Conservation (phyloP, 2,888 invertebrate species). For the Lamellibrachia columna region DNA sequence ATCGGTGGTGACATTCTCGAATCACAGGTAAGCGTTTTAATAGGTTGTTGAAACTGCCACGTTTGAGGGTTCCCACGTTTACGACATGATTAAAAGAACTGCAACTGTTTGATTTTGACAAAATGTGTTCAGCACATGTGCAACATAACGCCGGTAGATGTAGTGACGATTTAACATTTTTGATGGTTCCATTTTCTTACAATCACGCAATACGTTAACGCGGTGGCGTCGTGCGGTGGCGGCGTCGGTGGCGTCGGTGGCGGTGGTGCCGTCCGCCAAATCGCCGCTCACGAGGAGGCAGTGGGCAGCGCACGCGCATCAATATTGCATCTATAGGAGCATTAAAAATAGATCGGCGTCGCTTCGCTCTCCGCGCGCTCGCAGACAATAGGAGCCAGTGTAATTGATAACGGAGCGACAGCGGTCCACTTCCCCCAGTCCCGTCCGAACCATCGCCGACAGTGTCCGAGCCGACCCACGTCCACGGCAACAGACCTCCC, state of each 20-base stretch:
- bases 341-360: constrained; percentile 16
- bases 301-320: not conserved
- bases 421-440: not conserved
- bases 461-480: too few relatives aligned
- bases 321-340: not conserved
- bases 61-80: too few relatives aligned
- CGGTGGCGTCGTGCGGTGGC: not conserved
- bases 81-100: too few relatives aligned
- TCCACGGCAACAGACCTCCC: not conserved
- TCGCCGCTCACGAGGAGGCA: not conserved
- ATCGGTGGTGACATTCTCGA: too few relatives aligned
- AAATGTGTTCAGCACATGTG: too few relatives aligned
- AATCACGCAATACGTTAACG: too few relatives aligned
- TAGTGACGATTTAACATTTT: not conserved
- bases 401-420: not conserved
- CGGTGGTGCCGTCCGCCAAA: not conserved
- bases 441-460: not conserved
- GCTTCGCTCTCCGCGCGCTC: not conserved
- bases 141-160: not conserved
- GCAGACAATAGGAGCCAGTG: constrained; percentile 1
- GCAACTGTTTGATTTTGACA: too few relatives aligned
- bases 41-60: too few relatives aligned
- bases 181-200: too few relatives aligned
- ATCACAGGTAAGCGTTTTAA: too few relatives aligned
- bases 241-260: not conserved